Evolutionary conservation across 2,888 invertebrate genomes (phyloP), one percentile per base, ranked within the genome.

Genomic region (Vandiemenella viatica): DNA sequence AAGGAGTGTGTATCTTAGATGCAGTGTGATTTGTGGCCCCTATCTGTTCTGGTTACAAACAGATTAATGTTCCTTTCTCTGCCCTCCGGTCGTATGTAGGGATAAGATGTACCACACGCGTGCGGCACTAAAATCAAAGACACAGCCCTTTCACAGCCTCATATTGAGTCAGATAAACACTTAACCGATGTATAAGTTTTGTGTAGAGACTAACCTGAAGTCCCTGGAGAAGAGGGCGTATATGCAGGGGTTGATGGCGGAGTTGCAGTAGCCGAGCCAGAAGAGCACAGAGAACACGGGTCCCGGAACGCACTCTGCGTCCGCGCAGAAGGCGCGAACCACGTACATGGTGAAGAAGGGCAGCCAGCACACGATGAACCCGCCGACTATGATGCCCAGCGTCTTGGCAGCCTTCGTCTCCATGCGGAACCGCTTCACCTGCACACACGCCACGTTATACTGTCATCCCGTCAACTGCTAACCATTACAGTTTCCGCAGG

Each of bases 361-460:
- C 49, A 92, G 74, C 96, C 96, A 97, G 67, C 96, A 97, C 61
- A 87, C 77, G 49, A 95, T 91, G 69, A 97, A 97, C 42, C 92
- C 88, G 1, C 96, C 96, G 4, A 97, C 95, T 55, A 97, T 96
- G 56, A 97, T 93, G 52, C 91, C 95, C 46, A 96, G 72, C 0
- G 95, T 95, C 67, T 95, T 95, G 2, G 95, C 93, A 0, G 95
- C 95, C 69, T 95, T 95, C 0, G 93, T 93, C 66, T 96, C 95
- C 83, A 91, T 90, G 4, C 87, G 78, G 65, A 91, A 91, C 43
- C 90, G 79, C 64, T 89, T 89, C 54, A 90, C 89, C 58, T 55
- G 50, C 15, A 37, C 16, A 18, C 18, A 10, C 32, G 13, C 32
- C 1, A 4, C 32, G 1, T 15, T 6, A 13, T n/a, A 13, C 32